Evolutionary conservation across 1,140 invertebrate genomes (phyloP), one percentile per base, ranked within the genome.

Genomic region (Heliconius congener): DNA sequence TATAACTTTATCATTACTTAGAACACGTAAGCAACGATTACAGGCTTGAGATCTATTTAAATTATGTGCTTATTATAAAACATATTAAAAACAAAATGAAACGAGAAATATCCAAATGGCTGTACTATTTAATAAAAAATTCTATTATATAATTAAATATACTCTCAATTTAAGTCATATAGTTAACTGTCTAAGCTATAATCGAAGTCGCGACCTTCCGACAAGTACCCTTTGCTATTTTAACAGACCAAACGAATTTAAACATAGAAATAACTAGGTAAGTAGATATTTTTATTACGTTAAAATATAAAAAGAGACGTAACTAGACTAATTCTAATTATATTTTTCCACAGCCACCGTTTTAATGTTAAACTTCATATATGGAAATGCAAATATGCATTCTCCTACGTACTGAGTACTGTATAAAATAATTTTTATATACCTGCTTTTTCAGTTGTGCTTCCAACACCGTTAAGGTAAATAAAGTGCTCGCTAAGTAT

Each of bases 341-440:
- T 66, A 66, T 66, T 66, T 66, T 30, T 66, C 60, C 60, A 66
- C 60, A 66, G 60, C 60, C 11, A 66, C 23, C 27, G 2, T 66
- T 66, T 66, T 30, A 66, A 66, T 66, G 60, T 30, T 66, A 30
- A 66, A 66, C 27, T 66, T 13, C 60, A 66, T 66, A 66, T 66
- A 66, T 30, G 60, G 11, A 30, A 30, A 66, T 30, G 60, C 60
- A 66, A 66, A 66, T 66, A 5, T 66, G 60, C 60, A 66, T 30
- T 66, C 27, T 27, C 60, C 60, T 16, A 23, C 55, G 50, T 52
- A 46, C 42, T n/a, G 2, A 6, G 19, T 55, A 66, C 19, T 66
- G 70, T 80, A 80, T 76, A 74, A 73, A 74, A 79, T 71, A 80
- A 42, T 66, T 80, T 80, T 80, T 80, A 80, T 80, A 72, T 77